These are phyloP conservation scores for Linyphia triangularis DNA, from an alignment of 2,888 invertebrate genomes.

Conservation along the genomic window DNA sequence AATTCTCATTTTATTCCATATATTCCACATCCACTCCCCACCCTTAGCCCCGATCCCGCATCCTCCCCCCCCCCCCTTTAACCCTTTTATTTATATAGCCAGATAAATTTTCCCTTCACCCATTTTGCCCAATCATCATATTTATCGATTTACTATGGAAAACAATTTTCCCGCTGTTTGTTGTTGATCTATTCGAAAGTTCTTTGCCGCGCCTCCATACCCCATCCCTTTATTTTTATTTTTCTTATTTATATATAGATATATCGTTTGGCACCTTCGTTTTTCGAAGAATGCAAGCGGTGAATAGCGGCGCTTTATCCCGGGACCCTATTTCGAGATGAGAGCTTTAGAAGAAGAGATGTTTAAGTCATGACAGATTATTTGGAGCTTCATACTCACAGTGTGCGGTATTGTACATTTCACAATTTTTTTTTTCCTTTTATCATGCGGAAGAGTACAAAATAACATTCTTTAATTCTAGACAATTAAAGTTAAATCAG, in stretches of 20 bases:
- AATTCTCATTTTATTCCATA: constrained; percentile 67
- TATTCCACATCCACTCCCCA: constrained; percentile 26
- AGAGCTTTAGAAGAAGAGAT: constrained; percentile 14
- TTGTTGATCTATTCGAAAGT: constrained; percentile 63
- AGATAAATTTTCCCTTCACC: constrained; percentile 70
- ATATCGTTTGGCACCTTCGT: constrained; percentile 49
- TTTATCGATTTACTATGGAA: constrained; percentile 74
- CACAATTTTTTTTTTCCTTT: neutral
- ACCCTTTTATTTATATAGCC: constrained; percentile 74
- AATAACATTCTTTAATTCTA: neutral
- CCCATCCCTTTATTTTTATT: neutral
- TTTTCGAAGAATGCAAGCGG: neutral
- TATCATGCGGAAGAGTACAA: neutral
- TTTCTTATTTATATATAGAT: constrained; percentile 8
- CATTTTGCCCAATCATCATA: constrained; percentile 74
- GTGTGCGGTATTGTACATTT: neutral
- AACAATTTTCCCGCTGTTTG: constrained; percentile 64
- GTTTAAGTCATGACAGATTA: constrained; percentile 25
- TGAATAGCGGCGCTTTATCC: constrained; percentile 34
- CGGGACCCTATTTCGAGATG: neutral
- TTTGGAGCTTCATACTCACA: neutral
- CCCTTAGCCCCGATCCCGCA: constrained; percentile 1
- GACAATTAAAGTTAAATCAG: no score
- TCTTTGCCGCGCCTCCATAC: constrained; percentile 1
- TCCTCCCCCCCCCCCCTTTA: constrained; percentile 12